These are phyloP conservation scores for Xanthorhoe spadicearia DNA, from an alignment of 2,888 invertebrate genomes.

Conservation along the genomic window DNA sequence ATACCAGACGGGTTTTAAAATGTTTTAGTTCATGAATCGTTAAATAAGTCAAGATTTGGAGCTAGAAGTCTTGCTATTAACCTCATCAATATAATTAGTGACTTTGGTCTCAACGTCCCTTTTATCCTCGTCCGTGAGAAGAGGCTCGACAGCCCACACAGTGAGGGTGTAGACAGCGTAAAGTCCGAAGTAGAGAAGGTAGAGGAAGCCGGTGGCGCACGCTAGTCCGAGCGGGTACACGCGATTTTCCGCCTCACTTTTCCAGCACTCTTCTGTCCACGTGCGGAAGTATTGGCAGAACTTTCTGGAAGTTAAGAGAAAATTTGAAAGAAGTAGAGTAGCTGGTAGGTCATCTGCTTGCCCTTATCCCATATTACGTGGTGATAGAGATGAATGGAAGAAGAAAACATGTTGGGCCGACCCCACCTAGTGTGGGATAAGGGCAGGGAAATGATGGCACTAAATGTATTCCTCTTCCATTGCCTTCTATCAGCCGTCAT, in stretches of 20 bases:
- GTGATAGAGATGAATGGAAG: too few species aligned
- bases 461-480: too few species aligned
- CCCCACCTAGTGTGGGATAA: too few species aligned
- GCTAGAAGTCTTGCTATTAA: conserved; percentile 44
- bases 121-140: conserved; percentile 52
- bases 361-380: too few species aligned
- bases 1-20: background rate
- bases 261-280: conserved; percentile 69
- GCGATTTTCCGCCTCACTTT: conserved; percentile 48
- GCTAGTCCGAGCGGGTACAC: conserved; percentile 57
- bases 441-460: too few species aligned
- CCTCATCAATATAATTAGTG: conserved; percentile 58
- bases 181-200: conserved; percentile 60
- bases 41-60: background rate
- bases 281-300: conserved; percentile 64
- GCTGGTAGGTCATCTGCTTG: too few species aligned
- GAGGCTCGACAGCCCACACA: conserved; percentile 70
- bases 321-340: background rate
- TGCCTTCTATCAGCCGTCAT: too few species aligned
- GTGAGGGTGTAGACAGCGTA: conserved; percentile 55
- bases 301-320: conserved; percentile 50
- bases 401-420: too few species aligned
- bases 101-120: conserved; percentile 48
- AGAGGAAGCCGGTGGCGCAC: conserved; percentile 55
- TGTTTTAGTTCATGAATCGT: background rate